Percentiles rank a stretch among this genome's conserved stretches.
These are phyloP conservation scores for Malacoctenus gilli DNA, from an alignment of 2,797 vertebrate species.

Conservation along the genomic window DNA sequence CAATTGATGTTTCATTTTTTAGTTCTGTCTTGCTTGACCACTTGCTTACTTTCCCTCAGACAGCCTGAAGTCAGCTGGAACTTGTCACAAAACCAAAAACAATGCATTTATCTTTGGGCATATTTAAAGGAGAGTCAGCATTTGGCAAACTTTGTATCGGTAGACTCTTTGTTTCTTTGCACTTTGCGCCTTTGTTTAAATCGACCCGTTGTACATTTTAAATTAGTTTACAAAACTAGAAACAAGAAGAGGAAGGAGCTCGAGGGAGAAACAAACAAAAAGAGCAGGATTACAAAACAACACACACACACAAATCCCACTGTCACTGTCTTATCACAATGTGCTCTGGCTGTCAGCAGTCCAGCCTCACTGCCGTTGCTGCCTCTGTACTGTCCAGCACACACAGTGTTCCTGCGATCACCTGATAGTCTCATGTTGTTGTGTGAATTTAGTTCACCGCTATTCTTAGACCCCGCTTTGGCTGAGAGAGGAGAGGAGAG, in stretches of 20 bases:
- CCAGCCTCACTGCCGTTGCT: conserved; percentile 51
- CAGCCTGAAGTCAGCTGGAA: neutral
- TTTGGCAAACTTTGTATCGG: too few species aligned
- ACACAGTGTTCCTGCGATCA: conserved; percentile 82
- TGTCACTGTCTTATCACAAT: conserved; percentile 60
- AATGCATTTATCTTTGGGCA: too few species aligned
- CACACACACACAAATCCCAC: conserved; percentile 57
- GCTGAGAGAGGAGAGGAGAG: conserved; percentile 54
- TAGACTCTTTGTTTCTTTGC: conserved; percentile 1
- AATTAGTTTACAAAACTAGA: conserved; percentile 4
- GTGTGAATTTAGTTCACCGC: conserved; percentile 91
- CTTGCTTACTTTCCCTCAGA: neutral
- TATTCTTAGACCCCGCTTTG: conserved; percentile 91
- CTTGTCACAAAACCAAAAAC: conserved; percentile 2
- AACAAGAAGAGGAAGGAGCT: neutral
- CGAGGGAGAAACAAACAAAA: conserved; percentile 24
- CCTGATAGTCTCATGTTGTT: conserved; percentile 95
- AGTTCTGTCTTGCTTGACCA: neutral
- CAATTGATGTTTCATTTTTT: neutral
- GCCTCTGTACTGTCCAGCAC: conserved; percentile 66
- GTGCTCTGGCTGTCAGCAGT: conserved; percentile 56
- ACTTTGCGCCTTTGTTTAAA: conserved; percentile 4
- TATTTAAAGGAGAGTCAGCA: neutral
- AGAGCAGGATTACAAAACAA: conserved; percentile 47
- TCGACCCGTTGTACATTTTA: conserved; percentile 12